Evolutionary conservation across 2,797 vertebrate species (phyloP).

Genomic region (Dallia pectoralis): DNA sequence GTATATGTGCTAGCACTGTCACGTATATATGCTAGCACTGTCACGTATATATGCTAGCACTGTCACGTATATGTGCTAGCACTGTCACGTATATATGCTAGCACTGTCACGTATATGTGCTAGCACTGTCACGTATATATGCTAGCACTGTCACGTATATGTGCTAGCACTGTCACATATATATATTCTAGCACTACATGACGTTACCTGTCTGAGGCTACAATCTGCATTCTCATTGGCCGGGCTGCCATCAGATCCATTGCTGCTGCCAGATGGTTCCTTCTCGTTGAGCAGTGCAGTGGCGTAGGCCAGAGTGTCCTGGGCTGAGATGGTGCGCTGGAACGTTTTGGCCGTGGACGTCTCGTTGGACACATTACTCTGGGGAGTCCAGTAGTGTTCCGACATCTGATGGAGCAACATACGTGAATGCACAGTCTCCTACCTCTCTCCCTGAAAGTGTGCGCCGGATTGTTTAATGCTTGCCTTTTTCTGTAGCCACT

Average conservation of each 20-base stretch:
- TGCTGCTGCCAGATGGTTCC: conserved; percentile 97
- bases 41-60: no score
- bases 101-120: no score
- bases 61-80: no score
- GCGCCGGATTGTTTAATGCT: conserved; percentile 8
- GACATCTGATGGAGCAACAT: conserved; percentile 84
- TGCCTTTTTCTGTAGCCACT: conserved; percentile 98
- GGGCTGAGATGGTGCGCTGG: conserved; percentile 97
- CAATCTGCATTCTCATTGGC: conserved; percentile 92
- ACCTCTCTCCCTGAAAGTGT: background rate
- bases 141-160: no score
- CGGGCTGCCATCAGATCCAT: conserved; percentile 95
- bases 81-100: no score
- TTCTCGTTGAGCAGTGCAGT: conserved; percentile 97
- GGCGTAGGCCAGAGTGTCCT: conserved; percentile 97
- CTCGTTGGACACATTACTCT: conserved; percentile 97
- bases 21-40: no score
- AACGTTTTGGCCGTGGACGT: conserved; percentile 99
- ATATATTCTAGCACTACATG: background rate
- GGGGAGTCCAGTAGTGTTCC: conserved; percentile 98
- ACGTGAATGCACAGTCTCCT: conserved; percentile 1
- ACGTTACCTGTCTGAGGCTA: conserved; percentile 89
- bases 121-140: no score
- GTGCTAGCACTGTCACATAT: no score
- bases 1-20: no score